A percentile compares a stretch with the other conserved stretches of the same genome.
phyloP scores from a whole-genome alignment of 2,113 vertebrate genomes.

The Pterocles gutturalis region DNA sequence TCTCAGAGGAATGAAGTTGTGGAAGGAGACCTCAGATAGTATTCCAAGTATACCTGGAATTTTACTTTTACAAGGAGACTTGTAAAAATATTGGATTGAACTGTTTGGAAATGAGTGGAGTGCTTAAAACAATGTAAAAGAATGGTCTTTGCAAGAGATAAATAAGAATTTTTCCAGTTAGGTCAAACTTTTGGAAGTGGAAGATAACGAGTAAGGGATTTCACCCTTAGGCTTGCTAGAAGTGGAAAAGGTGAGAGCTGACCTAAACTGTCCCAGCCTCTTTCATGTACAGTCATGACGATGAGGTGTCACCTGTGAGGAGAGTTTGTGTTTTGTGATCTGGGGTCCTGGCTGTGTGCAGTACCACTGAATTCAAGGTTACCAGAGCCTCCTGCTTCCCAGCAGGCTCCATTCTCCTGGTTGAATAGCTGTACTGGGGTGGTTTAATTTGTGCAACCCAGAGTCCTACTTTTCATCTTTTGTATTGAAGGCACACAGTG shows the following conservation, averaged over 20 bases:
- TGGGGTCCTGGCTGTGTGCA: neutral
- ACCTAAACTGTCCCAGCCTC: neutral
- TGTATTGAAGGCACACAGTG: neutral
- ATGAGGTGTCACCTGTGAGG: neutral
- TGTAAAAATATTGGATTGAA: neutral
- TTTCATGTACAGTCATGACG: neutral
- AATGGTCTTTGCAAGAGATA: neutral
- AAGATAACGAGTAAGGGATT: neutral
- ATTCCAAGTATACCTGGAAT: neutral
- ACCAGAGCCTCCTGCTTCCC: neutral
- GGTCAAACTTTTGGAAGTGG: neutral
- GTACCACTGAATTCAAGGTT: neutral
- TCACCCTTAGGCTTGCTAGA: neutral
- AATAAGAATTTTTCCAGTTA: neutral
- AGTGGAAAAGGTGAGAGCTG: neutral
- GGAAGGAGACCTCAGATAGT: neutral
- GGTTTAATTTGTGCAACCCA: neutral
- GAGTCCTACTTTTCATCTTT: neutral
- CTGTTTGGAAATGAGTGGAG: neutral
- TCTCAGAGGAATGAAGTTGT: neutral
- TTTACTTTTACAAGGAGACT: too few species aligned
- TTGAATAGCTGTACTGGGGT: neutral
- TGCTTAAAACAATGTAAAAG: neutral
- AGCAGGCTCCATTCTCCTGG: neutral
- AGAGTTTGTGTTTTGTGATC: neutral